Percentiles rank a stretch among this genome's conserved stretches.
Evolutionary conservation across 2,113 vertebrate species (phyloP).

Genomic region (Kryptolebias marmoratus): DNA sequence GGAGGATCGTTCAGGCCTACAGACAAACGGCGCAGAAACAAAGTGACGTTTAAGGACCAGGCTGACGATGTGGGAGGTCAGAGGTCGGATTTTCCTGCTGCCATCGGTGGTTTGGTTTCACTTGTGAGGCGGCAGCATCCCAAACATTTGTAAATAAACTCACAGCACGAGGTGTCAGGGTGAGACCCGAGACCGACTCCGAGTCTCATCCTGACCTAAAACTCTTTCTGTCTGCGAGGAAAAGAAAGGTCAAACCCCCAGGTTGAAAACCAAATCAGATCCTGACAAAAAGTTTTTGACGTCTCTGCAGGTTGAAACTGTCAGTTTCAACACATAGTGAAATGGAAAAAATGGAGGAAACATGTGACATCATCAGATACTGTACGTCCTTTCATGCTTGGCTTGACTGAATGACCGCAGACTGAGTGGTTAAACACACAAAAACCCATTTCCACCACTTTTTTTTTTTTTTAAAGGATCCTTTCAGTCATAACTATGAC

Average conservation of each 20-base stretch:
- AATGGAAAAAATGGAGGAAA: no score
- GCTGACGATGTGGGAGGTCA: constrained; percentile 29
- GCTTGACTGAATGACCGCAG: no score
- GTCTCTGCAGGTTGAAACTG: neutral
- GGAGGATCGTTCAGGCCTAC: neutral
- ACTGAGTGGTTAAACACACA: neutral
- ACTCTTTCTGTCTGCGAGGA: neutral
- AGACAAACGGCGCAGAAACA: neutral
- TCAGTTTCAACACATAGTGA: neutral
- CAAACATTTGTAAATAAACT: neutral
- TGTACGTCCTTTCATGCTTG: neutral
- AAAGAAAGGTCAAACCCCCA: neutral
- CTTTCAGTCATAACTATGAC: no score
- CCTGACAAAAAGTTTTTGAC: neutral
- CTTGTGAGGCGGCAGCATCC: neutral
- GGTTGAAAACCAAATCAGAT: neutral
- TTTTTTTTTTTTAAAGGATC: neutral
- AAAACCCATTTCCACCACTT: neutral
- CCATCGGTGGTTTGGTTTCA: neutral
- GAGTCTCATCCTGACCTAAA: neutral
- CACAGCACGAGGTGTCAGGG: neutral
- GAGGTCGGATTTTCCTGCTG: constrained; percentile 36
- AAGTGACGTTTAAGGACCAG: neutral
- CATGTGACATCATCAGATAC: neutral
- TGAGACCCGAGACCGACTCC: neutral